These are phyloP conservation scores for Corythornis leucogaster DNA, from an alignment of 2,797 vertebrate genomes.

Conservation along the genomic window DNA sequence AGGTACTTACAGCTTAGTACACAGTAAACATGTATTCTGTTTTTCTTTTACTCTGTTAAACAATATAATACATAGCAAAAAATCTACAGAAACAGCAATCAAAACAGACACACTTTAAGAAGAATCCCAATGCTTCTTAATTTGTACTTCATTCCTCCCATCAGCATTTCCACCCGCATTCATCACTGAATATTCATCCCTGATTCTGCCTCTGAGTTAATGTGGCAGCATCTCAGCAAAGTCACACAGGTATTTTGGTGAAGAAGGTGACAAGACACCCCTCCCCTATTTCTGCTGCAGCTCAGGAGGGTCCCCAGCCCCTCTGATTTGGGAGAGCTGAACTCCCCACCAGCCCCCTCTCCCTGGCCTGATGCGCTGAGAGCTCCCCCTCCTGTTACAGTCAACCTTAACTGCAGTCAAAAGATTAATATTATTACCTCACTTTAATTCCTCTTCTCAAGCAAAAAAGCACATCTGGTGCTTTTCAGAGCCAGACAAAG, in stretches of 20 bases:
- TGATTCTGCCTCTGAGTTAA: slow-evolving; percentile 49
- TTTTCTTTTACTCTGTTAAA: slow-evolving; percentile 80
- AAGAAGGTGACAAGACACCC: not conserved
- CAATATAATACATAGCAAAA: slow-evolving; percentile 77
- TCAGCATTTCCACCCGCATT: slow-evolving; percentile 44
- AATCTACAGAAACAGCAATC: slow-evolving; percentile 76
- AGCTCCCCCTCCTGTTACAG: slow-evolving; percentile 71
- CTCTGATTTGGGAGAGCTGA: slow-evolving; percentile 18
- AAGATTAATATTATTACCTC: slow-evolving; percentile 67
- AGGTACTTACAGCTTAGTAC: slow-evolving; percentile 78
- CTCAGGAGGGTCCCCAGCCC: not conserved
- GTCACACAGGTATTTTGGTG: slow-evolving; percentile 3
- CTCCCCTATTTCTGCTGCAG: not conserved
- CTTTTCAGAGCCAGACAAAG: slow-evolving; percentile 76
- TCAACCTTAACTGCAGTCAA: slow-evolving; percentile 14
- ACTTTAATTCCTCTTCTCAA: slow-evolving; percentile 60
- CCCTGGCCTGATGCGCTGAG: slow-evolving; percentile 60
- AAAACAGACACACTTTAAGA: slow-evolving; percentile 74
- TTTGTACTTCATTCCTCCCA: slow-evolving; percentile 49
- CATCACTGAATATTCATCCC: slow-evolving; percentile 76
- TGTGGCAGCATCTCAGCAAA: slow-evolving; percentile 4
- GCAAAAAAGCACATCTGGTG: slow-evolving; percentile 70
- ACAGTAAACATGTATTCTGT: slow-evolving; percentile 79
- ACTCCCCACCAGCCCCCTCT: slow-evolving; percentile 23
- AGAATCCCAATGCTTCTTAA: slow-evolving; percentile 58